Base-by-base conservation (phyloP, 2,797 vertebrate species). In the Alcedo quadribrachys region DNA sequence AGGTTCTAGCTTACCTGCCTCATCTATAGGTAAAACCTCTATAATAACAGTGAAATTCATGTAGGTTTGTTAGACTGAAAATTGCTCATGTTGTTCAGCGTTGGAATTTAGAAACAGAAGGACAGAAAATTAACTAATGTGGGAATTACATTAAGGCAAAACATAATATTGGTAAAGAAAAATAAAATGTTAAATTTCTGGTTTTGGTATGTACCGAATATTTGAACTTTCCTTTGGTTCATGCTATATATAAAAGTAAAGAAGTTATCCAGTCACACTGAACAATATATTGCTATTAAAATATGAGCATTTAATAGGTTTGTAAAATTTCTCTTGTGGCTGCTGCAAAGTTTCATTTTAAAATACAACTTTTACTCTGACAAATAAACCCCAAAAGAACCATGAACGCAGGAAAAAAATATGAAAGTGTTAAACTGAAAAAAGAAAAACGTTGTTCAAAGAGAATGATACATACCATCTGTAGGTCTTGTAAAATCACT, bases 361-460 rank as follows among this genome's bases (percentile, higher is more conserved):
- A 69, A 67, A 62, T 4, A 35, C 2, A 35, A 24, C 2, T 42
- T 79, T 53, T 12, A 25, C 11, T 33, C 18, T 53, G 8, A 37
- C 22, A 67, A 83, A 53, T 16, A 53, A 22, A 2, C 1, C 3
- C 1, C 9, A 2, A 0, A 48, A 32, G 7, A 1, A 2, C 27
- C 12, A 43, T 11, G 8, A 81, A 17, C 3, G 2, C 2, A 21
- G 21, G 37, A 24, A 32, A 66, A 76, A 70, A 43, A 17, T 22
- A 20, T 13, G 11, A 46, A 48, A 6, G n/a, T 53, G 6, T 42
- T 67, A 42, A 40, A 60, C 77, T 57, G 8, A 46, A 45, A 54
- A 48, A 81, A 62, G 6, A 30, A 68, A 35, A 30, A 12, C 11
- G 18, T 24, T 48, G 16, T 70, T 71, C 9, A 48, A 58, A 68